Conservation (phyloP, 2,888 invertebrate species). For the Diloba caeruleocephala region DNA sequence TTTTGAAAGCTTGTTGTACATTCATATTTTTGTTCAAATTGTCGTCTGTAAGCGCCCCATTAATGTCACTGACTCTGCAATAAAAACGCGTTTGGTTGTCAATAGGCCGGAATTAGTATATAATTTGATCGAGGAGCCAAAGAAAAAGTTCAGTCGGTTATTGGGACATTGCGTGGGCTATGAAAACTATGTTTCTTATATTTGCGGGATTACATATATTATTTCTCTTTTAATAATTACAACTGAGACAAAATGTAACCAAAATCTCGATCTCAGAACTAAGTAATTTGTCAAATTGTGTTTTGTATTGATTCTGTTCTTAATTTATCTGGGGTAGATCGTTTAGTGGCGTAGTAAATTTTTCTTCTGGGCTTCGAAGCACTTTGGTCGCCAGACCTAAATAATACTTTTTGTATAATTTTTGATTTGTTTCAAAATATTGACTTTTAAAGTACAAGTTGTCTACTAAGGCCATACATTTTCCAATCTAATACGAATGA, state of each 20-base stretch:
- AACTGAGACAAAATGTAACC: slow-evolving; percentile 18
- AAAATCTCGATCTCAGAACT: slow-evolving; percentile 38
- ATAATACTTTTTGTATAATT: too few relatives aligned
- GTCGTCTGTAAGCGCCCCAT: too few relatives aligned
- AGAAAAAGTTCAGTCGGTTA: slow-evolving; percentile 5
- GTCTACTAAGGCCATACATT: too few relatives aligned
- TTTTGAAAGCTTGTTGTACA: too few relatives aligned
- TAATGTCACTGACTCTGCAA: too few relatives aligned
- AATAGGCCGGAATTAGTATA: too few relatives aligned
- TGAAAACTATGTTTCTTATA: slow-evolving; percentile 23
- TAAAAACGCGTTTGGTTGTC: too few relatives aligned
- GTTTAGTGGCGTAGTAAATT: slow-evolving; percentile 14
- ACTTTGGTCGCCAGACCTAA: too few relatives aligned
- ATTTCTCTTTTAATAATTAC: slow-evolving; percentile 6
- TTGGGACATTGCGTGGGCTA: slow-evolving; percentile 19
- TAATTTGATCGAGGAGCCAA: slow-evolving; percentile 19
- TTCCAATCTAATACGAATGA: too few relatives aligned
- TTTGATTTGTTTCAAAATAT: too few relatives aligned
- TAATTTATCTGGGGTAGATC: slow-evolving; percentile 1
- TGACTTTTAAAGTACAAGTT: too few relatives aligned
- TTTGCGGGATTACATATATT: slow-evolving; percentile 25
- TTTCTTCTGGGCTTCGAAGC: slow-evolving; percentile 26
- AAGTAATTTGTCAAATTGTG: slow-evolving; percentile 17
- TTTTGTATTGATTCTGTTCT: slow-evolving; percentile 12
- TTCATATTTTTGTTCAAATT: too few relatives aligned